phyloP scores from a whole-genome alignment of 2,797 vertebrate genomes.

The Mormyrops attenuatus region DNA sequence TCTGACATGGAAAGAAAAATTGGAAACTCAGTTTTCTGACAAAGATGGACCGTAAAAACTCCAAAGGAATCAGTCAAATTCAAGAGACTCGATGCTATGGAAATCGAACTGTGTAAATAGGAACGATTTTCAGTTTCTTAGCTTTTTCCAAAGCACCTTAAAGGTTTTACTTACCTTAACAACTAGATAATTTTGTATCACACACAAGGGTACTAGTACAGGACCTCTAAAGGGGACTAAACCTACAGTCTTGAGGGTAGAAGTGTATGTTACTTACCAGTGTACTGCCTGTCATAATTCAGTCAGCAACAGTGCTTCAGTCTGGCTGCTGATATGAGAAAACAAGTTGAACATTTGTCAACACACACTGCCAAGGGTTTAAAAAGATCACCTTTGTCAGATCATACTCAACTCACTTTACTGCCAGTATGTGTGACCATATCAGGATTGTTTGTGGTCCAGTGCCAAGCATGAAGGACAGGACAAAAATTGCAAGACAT shows the following conservation, averaged over 20 bases:
- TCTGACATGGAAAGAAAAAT: not conserved
- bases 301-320: not conserved
- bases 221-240: not conserved
- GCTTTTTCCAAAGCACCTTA: not conserved
- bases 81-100: not conserved
- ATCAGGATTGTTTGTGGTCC: not conserved
- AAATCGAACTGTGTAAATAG: not conserved
- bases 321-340: not conserved
- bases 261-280: not conserved
- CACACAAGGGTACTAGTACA: not conserved
- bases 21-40: not conserved
- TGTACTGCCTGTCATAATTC: not conserved
- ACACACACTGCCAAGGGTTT: not conserved
- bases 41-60: not conserved
- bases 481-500: not conserved
- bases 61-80: not conserved
- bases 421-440: not conserved
- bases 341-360: not conserved
- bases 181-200: not conserved
- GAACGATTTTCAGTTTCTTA: not conserved
- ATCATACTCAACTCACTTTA: not conserved
- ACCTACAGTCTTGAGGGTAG: not conserved
- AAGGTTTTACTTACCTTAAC: not conserved
- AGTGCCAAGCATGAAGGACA: not conserved
- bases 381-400: not conserved